Percentiles rank a stretch among this genome's conserved stretches.
Conservation (phyloP, 2,888 invertebrate species). For the Seladonia tumulorum region DNA sequence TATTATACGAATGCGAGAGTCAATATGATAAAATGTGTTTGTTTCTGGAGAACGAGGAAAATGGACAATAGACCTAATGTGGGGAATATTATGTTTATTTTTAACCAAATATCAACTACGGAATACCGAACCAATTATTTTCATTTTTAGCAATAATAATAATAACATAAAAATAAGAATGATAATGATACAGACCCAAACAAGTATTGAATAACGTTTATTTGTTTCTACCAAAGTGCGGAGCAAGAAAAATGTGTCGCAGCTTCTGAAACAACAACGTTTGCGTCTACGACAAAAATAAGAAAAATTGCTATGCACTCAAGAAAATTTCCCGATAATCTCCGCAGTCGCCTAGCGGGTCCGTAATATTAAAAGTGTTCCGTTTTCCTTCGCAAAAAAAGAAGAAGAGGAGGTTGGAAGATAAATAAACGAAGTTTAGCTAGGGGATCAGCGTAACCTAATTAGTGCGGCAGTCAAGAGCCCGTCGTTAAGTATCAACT, state of each 20-base stretch:
- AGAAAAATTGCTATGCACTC: background rate
- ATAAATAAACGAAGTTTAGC: background rate
- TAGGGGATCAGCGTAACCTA: background rate
- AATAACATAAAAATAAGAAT: too few species aligned
- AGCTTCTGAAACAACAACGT: background rate
- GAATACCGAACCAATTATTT: background rate
- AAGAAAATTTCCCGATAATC: background rate
- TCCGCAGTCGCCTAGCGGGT: background rate
- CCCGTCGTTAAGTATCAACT: slow-evolving; percentile 12
- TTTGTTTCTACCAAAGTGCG: too few species aligned
- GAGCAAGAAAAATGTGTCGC: background rate
- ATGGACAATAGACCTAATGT: background rate
- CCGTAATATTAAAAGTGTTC: background rate
- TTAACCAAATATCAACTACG: background rate
- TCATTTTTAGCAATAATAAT: too few species aligned
- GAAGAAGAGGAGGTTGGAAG: background rate
- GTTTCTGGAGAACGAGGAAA: background rate
- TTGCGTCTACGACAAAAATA: background rate
- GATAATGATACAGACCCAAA: too few species aligned
- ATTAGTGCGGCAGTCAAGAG: slow-evolving; percentile 1
- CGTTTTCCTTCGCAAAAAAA: background rate
- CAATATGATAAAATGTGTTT: background rate
- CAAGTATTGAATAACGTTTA: too few species aligned
- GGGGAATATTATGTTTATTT: background rate
- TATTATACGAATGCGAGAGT: background rate